Evolutionary conservation across 2,888 invertebrate genomes (phyloP), one percentile per base, ranked within the genome.

Genomic region (Tipula vernalis): DNA sequence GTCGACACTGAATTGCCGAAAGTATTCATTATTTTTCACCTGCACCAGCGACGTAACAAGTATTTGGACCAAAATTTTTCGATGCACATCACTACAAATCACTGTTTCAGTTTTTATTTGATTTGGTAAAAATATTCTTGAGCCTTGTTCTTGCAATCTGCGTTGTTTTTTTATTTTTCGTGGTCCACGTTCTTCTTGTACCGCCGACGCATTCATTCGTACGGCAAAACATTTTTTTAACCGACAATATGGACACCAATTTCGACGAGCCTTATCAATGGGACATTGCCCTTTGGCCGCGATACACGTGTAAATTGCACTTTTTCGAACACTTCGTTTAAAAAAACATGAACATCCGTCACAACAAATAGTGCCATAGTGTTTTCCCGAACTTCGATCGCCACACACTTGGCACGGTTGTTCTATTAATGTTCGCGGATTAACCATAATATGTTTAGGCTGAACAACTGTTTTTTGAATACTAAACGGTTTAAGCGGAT

Each of bases 291-390:
- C 95, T 87, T 94, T 95, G 0, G 95, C 95, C 87, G 96, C 95
- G 88, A 96, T 96, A 90, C 97, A 97, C 39, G 94, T 93, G 90
- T 96, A 97, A 28, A 93, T 91, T 86, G 95, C 95, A 83, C 94
- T 94, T 88, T 94, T 94, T 84, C 97, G 92, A 85, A 97, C 94
- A 88, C 96, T 96, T 88, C 97, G 92, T 90, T 97, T 97, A 92
- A 97, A 97, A 91, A 97, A 97, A 89, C 97, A 97, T 86, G 96
- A 96, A 90, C 97, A 97, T 0, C 97, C 97, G 90, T 97, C 97
- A 90, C 97, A 97, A 89, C 96, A 96, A 90, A 94, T 95, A 13
- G 96, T 95, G 0, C 97, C 96, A 89, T 96, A 97, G 90, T 97
- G 96, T 90, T 96, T 96, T 0, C 97, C 97, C 89, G 95, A 96